Percentiles rank a stretch among this genome's conserved stretches.
phyloP scores from a whole-genome alignment of 2,113 vertebrate species.

The Salvator merianae region DNA sequence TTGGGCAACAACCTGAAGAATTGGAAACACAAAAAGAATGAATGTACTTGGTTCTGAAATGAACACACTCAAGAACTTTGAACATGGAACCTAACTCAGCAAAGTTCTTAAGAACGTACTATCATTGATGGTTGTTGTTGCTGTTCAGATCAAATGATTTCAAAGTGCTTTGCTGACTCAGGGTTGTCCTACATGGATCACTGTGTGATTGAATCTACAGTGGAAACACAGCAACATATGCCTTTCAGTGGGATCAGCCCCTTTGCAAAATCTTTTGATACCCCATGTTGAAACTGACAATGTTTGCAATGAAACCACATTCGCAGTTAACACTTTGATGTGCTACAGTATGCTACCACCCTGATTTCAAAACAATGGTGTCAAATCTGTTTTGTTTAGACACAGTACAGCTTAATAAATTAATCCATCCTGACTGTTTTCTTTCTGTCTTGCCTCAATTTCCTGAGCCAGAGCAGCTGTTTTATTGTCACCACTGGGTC shows the following conservation, averaged over 20 bases:
- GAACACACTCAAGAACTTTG: not conserved
- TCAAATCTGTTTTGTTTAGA: not conserved
- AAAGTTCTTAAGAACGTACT: not conserved
- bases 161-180: slow-evolving; percentile 6
- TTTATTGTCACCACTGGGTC: not conserved
- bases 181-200: not conserved
- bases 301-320: fast-evolving
- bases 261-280: not conserved
- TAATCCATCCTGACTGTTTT: not conserved
- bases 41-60: slow-evolving; percentile 33
- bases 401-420: not conserved
- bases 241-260: slow-evolving; percentile 17
- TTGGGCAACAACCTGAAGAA: slow-evolving; percentile 32
- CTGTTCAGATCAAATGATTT: not conserved
- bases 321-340: not conserved
- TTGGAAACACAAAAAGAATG: slow-evolving; percentile 34
- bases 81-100: slow-evolving; percentile 9
- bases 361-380: not conserved
- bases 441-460: not conserved
- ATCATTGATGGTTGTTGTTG: not conserved
- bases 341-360: not conserved
- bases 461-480: not conserved
- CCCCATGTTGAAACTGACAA: not conserved
- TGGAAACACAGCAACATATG: not conserved
- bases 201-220: not conserved